phyloP scores from a whole-genome alignment of 2,888 invertebrate species.

The Ophion ellenae region DNA sequence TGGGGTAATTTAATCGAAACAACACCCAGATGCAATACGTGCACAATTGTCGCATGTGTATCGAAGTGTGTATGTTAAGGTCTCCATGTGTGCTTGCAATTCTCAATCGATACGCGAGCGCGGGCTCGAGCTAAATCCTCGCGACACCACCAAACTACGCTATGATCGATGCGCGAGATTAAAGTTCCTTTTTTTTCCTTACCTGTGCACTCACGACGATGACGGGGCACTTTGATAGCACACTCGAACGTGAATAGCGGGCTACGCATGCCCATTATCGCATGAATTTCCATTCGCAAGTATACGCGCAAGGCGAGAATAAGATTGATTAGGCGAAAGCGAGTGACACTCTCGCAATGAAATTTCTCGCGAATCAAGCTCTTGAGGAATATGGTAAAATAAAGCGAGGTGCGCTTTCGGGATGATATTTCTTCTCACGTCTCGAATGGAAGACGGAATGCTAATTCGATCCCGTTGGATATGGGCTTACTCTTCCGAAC shows the following conservation, averaged over 20 bases:
- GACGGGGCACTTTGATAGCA: conserved; percentile 3
- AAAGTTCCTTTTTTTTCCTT: neutral
- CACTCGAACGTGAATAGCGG: conserved; percentile 23
- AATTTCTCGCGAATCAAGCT: neutral
- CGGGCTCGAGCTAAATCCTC: neutral
- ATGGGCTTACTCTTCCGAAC: neutral
- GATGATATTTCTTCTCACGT: conserved; percentile 31
- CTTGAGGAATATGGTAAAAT: neutral
- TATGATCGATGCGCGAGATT: neutral
- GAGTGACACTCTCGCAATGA: neutral
- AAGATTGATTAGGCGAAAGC: conserved; percentile 17
- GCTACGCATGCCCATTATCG: conserved; percentile 21
- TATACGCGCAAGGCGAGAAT: neutral
- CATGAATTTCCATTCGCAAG: conserved; percentile 33
- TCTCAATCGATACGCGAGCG: neutral
- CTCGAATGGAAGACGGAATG: neutral
- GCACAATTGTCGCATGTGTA: neutral
- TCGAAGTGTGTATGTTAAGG: neutral
- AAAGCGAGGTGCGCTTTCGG: neutral
- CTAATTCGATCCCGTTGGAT: neutral
- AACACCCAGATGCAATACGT: neutral
- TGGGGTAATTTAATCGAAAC: conserved; percentile 49
- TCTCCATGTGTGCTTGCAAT: neutral
- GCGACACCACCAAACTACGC: neutral
- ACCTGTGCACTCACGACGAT: neutral